Conservation (phyloP, 2,888 invertebrate species). For the Lasiommata megera region DNA sequence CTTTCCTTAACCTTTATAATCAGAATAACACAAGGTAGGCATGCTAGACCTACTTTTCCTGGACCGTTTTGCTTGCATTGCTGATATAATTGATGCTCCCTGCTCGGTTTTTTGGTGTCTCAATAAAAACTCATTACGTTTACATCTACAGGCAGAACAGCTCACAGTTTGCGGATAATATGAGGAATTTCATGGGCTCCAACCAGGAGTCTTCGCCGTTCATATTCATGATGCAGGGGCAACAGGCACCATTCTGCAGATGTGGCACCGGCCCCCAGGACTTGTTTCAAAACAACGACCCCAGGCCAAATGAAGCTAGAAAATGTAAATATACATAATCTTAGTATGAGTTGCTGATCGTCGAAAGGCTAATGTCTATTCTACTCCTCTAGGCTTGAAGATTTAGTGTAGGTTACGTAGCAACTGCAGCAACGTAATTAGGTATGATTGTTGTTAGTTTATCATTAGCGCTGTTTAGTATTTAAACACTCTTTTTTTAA, state of each 20-base stretch:
- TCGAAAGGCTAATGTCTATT: too few species aligned
- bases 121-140: too few species aligned
- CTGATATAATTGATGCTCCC: not conserved
- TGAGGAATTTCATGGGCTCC: conserved; percentile 60
- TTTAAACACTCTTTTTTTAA: too few species aligned
- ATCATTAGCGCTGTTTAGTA: too few species aligned
- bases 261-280: conserved; percentile 55
- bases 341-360: not conserved
- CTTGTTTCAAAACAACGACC: conserved; percentile 54
- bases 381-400: too few species aligned
- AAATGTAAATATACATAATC: conserved; percentile 55
- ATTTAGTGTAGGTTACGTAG: too few species aligned
- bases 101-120: too few species aligned
- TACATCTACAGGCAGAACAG: conserved; percentile 50
- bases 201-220: conserved; percentile 53
- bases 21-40: too few species aligned
- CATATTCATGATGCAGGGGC: conserved; percentile 62
- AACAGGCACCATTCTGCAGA: conserved; percentile 55
- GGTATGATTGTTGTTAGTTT: too few species aligned
- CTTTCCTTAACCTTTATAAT: too few species aligned
- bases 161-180: conserved; percentile 55
- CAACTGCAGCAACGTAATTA: too few species aligned
- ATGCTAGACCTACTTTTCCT: too few species aligned
- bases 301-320: conserved; percentile 57
- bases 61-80: not conserved